These are phyloP conservation scores for Lophotriccus pileatus DNA, from an alignment of 2,797 vertebrate species.

Conservation along the genomic window DNA sequence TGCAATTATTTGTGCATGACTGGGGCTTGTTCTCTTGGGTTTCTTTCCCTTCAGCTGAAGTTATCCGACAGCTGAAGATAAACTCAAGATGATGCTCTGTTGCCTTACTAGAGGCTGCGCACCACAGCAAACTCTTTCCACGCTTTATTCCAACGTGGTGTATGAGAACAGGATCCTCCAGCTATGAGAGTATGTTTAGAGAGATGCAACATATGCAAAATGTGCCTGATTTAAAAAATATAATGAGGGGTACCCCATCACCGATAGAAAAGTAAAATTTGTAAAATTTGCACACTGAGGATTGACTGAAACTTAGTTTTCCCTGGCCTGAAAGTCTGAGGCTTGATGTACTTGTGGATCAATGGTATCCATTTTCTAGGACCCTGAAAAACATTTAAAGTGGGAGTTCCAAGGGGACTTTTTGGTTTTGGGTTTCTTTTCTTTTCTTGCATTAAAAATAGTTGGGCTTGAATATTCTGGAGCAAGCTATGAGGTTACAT, in stretches of 20 bases:
- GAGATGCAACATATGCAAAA: neutral
- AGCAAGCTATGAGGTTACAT: neutral
- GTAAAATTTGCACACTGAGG: neutral
- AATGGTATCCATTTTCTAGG: neutral
- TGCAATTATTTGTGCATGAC: accelerated
- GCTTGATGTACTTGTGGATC: neutral
- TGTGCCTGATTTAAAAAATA: neutral
- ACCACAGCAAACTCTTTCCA: neutral
- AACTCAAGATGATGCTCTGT: neutral
- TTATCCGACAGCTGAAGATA: neutral
- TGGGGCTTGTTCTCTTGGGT: neutral
- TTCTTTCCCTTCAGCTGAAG: neutral
- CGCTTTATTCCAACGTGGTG: neutral
- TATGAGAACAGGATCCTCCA: neutral
- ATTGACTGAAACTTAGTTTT: neutral
- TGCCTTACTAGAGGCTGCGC: neutral
- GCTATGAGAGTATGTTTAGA: neutral
- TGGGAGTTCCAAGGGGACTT: neutral
- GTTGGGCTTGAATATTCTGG: neutral
- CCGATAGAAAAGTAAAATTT: neutral
- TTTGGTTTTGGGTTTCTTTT: neutral
- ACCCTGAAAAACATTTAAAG: neutral
- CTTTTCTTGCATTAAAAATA: neutral
- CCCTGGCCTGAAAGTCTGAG: neutral
- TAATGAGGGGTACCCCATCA: neutral